phyloP scores from a whole-genome alignment of 1,140 invertebrate species.

The Panulirus ornatus region DNA sequence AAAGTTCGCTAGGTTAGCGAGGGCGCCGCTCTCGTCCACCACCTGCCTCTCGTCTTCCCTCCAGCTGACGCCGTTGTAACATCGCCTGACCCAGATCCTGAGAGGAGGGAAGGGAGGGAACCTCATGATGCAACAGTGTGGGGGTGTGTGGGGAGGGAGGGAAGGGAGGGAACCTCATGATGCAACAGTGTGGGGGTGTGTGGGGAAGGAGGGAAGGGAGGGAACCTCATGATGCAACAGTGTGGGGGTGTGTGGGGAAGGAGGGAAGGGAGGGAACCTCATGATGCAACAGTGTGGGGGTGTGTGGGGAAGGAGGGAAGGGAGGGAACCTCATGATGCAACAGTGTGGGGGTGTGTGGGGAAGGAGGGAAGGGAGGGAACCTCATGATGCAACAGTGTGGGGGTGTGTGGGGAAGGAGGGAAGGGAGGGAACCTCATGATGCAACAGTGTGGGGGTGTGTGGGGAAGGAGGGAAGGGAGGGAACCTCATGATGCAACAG shows the following conservation, averaged over 20 bases:
- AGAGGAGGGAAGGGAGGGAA: no score
- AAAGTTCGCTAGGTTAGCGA: not conserved
- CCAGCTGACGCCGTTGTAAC: no score
- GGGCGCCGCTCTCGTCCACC: no score
- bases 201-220: not conserved
- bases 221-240: not conserved
- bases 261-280: not conserved
- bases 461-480: not conserved
- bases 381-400: not conserved
- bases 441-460: not conserved
- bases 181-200: not conserved
- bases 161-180: not conserved
- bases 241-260: not conserved
- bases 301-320: not conserved
- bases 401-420: not conserved
- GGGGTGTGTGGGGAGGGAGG: not conserved
- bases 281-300: not conserved
- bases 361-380: not conserved
- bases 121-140: no score
- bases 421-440: not conserved
- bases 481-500: not conserved
- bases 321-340: not conserved
- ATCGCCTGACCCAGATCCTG: no score
- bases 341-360: not conserved
- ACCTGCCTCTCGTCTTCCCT: no score